These are phyloP conservation scores for Zaprionus nigranus DNA, from an alignment of 1,140 invertebrate genomes.

Conservation along the genomic window DNA sequence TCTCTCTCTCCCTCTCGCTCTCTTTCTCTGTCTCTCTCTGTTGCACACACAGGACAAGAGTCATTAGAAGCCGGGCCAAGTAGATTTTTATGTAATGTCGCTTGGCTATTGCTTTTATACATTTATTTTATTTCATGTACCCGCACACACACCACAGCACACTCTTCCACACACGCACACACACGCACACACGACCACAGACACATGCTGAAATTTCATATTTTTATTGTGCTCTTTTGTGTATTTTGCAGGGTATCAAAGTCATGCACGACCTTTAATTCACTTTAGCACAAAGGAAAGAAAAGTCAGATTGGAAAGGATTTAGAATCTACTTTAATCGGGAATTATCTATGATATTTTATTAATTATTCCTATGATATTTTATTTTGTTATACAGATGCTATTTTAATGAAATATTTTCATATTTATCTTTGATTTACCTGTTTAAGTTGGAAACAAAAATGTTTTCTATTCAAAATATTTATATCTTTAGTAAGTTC, in stretches of 20 bases:
- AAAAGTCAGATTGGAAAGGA: rapidly evolving
- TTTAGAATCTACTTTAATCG: neutral
- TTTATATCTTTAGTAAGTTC: too few species aligned
- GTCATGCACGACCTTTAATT: neutral
- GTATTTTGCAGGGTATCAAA: conserved; percentile 3
- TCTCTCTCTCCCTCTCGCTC: neutral
- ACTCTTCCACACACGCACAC: conserved; percentile 3
- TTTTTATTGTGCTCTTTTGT: conserved; percentile 29
- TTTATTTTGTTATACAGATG: too few species aligned
- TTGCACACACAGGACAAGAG: conserved; percentile 44
- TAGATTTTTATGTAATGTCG: conserved; percentile 83
- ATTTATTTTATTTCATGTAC: conserved; percentile 81
- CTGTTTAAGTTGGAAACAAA: too few species aligned
- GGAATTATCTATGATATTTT: too few species aligned
- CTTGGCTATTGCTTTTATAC: conserved; percentile 81
- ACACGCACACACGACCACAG: neutral
- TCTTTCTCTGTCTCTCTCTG: neutral
- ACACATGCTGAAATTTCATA: conserved; percentile 31
- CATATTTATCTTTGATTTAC: too few species aligned
- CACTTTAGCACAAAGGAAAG: rapidly evolving
- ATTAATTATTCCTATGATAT: too few species aligned
- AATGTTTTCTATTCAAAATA: too few species aligned
- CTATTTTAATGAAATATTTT: too few species aligned
- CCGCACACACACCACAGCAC: conserved; percentile 17
- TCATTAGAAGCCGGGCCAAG: conserved; percentile 73